Evolutionary conservation across 2,888 invertebrate genomes (phyloP).

Genomic region (Ceriagrion tenellum): DNA sequence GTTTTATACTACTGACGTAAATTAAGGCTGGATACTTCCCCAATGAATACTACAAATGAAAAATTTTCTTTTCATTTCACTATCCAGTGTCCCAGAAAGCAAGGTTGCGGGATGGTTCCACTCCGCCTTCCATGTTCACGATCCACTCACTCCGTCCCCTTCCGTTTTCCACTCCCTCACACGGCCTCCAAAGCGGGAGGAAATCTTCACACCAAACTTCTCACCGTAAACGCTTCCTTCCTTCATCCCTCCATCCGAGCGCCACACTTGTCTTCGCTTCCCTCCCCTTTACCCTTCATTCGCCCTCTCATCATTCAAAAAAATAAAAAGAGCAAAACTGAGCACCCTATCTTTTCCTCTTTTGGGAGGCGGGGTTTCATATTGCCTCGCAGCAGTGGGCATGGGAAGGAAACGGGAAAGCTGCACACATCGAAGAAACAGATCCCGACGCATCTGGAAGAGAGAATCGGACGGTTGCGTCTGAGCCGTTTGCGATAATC

Average conservation of each 20-base stretch:
- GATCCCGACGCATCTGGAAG: not conserved
- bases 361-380: not conserved
- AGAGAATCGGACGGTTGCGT: not conserved
- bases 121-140: not conserved
- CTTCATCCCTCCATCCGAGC: not conserved
- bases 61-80: not conserved
- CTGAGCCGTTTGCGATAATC: too few species aligned
- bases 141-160: too few species aligned
- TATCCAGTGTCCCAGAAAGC: not conserved
- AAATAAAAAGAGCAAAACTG: not conserved
- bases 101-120: not conserved
- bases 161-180: not conserved
- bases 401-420: not conserved
- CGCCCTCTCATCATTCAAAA: not conserved
- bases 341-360: not conserved
- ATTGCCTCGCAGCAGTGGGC: not conserved
- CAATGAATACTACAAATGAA: not conserved
- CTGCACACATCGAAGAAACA: not conserved
- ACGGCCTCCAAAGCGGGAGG: not conserved
- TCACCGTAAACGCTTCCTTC: not conserved
- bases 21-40: not conserved
- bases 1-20: too few species aligned
- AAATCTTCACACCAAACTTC: not conserved
- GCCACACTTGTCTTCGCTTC: not conserved
- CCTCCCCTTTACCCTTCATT: not conserved